phyloP scores from a whole-genome alignment of 2,888 invertebrate species.

The Glaucopsyche alexis region DNA sequence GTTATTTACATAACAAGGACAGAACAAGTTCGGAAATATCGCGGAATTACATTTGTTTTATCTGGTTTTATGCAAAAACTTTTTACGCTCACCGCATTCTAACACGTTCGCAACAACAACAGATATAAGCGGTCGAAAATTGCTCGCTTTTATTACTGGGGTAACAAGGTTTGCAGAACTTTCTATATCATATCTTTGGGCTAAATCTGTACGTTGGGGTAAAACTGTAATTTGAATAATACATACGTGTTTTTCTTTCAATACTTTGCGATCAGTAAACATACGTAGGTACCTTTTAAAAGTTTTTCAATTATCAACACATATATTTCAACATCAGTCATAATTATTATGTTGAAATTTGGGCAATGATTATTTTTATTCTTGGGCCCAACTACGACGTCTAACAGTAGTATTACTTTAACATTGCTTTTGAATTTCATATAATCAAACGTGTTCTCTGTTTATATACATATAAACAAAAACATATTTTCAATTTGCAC shows the following conservation, averaged over 20 bases:
- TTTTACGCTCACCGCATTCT: constrained; percentile 41
- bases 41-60: constrained; percentile 50
- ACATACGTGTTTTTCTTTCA: constrained; percentile 9
- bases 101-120: constrained; percentile 48
- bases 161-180: constrained; percentile 43
- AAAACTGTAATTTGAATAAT: constrained; percentile 42
- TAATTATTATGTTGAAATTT: too few relatives aligned
- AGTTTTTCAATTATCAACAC: too few relatives aligned
- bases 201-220: constrained; percentile 46
- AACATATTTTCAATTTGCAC: too few relatives aligned
- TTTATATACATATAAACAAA: too few relatives aligned
- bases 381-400: too few relatives aligned
- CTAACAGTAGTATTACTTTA: too few relatives aligned
- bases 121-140: constrained; percentile 51
- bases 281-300: neutral
- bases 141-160: constrained; percentile 48
- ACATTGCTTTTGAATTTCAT: too few relatives aligned
- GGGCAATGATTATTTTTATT: too few relatives aligned
- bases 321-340: too few relatives aligned
- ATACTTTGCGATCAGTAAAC: neutral
- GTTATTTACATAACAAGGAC: constrained; percentile 34
- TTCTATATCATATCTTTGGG: constrained; percentile 45
- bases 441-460: too few relatives aligned
- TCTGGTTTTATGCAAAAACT: constrained; percentile 44
- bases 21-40: constrained; percentile 40